A percentile compares a stretch with the other conserved stretches of the same genome.
Evolutionary conservation across 2,888 invertebrate species (phyloP).

Genomic region (Lucinisca nassula): DNA sequence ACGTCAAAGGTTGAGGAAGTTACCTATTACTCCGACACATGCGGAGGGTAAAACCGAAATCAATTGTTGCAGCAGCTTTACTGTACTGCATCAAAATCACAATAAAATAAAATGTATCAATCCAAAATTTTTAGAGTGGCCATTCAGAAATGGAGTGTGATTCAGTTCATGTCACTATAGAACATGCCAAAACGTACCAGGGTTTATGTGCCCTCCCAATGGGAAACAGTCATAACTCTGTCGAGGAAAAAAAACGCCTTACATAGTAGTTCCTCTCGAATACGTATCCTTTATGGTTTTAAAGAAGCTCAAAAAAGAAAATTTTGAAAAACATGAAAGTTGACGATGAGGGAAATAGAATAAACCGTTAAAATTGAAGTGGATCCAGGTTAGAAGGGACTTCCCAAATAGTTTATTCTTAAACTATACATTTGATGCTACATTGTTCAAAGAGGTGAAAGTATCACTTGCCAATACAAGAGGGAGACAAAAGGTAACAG

Average conservation of each 20-base stretch:
- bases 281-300: slow-evolving; percentile 39
- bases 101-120: slow-evolving; percentile 24
- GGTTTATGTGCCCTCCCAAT: slow-evolving; percentile 53
- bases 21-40: slow-evolving; percentile 42
- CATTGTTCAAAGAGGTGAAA: not conserved
- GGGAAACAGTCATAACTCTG: slow-evolving; percentile 30
- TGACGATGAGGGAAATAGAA: not conserved
- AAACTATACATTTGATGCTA: not conserved
- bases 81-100: slow-evolving; percentile 3
- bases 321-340: slow-evolving; percentile 36
- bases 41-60: slow-evolving; percentile 59
- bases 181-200: slow-evolving; percentile 41
- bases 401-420: not conserved
- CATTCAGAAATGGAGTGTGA: slow-evolving; percentile 56
- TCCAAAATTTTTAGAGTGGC: not conserved
- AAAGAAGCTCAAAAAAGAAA: slow-evolving; percentile 12
- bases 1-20: slow-evolving; percentile 28
- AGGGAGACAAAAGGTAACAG: not conserved
- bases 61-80: slow-evolving; percentile 39
- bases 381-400: slow-evolving; percentile 9
- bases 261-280: slow-evolving; percentile 50
- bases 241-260: slow-evolving; percentile 48
- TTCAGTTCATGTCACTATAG: slow-evolving; percentile 49
- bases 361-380: slow-evolving; percentile 46
- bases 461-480: not conserved